A percentile compares a stretch with the other conserved stretches of the same genome.
Conservation (phyloP, 2,888 invertebrate genomes). For the Apocheima hispidaria region DNA sequence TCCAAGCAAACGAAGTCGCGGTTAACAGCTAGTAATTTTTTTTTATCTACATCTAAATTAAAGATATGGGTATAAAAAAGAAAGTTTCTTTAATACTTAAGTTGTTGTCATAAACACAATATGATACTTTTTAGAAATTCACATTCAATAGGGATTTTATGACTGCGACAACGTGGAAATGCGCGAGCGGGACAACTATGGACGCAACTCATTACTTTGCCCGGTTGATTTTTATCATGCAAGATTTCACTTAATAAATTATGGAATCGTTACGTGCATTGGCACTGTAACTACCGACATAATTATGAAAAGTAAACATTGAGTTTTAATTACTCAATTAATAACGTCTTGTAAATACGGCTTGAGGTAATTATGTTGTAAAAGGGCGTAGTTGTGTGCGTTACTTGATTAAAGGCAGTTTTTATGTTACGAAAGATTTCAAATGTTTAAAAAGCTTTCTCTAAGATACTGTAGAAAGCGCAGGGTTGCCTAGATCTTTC, state of each 20-base stretch:
- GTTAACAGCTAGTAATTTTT: too few species aligned
- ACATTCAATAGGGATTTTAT: too few species aligned
- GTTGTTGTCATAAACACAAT: too few species aligned
- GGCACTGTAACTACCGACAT: slow-evolving; percentile 5
- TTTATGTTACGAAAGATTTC: not conserved
- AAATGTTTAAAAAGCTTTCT: not conserved
- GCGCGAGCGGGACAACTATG: too few species aligned
- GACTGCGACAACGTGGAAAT: too few species aligned
- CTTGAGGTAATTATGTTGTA: slow-evolving; percentile 10
- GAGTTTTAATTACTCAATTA: slow-evolving; percentile 23
- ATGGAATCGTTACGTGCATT: slow-evolving; percentile 14
- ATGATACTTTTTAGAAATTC: too few species aligned
- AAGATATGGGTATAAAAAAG: too few species aligned
- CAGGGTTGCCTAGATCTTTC: too few species aligned
- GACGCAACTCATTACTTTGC: not conserved
- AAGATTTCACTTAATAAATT: slow-evolving; percentile 20
- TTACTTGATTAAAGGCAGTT: not conserved
- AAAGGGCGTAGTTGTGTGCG: not conserved
- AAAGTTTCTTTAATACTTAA: too few species aligned
- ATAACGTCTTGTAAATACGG: slow-evolving; percentile 5
- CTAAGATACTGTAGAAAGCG: too few species aligned
- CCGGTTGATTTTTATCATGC: not conserved
- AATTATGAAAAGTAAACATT: slow-evolving; percentile 11
- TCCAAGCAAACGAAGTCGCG: too few species aligned
- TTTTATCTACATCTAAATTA: too few species aligned